Percentiles rank a stretch among this genome's conserved stretches.
Conservation (phyloP, 2,888 invertebrate species). For the Sphaeridia pumilis region DNA sequence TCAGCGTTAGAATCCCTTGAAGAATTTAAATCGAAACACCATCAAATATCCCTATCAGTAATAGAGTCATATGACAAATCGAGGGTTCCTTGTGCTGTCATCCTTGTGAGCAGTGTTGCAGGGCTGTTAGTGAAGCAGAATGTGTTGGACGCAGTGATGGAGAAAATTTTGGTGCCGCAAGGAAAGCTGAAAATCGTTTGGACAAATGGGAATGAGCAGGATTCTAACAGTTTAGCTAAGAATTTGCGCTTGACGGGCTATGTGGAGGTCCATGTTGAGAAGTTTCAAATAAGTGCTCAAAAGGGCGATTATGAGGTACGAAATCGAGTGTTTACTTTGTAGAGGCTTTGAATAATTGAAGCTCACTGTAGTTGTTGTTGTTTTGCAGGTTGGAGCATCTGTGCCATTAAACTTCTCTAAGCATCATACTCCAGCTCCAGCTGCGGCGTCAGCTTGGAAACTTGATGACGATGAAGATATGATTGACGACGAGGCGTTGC, state of each 20-base stretch:
- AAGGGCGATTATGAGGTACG: conserved; percentile 22
- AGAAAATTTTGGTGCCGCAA: conserved; percentile 18
- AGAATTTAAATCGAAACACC: too few relatives aligned
- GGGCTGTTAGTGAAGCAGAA: too few relatives aligned
- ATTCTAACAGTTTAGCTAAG: background rate
- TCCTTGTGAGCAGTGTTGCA: too few relatives aligned
- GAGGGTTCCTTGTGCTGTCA: too few relatives aligned
- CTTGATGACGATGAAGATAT: conserved; percentile 55
- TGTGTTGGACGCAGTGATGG: conserved; percentile 17
- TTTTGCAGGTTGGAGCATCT: conserved; percentile 17
- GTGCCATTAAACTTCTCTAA: conserved; percentile 12
- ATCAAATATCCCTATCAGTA: too few relatives aligned
- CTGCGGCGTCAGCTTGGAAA: conserved; percentile 16
- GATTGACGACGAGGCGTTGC: conserved; percentile 74
- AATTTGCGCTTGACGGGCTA: conserved; percentile 7
- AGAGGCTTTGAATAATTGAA: background rate
- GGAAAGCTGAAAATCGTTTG: conserved; percentile 20
- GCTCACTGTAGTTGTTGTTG: background rate
- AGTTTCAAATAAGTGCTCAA: conserved; percentile 13
- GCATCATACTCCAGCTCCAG: background rate
- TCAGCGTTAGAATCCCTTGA: too few relatives aligned
- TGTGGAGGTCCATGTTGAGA: background rate
- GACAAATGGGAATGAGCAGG: conserved; percentile 12
- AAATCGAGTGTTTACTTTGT: background rate
- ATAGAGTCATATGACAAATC: too few relatives aligned